Base-by-base conservation (phyloP, 2,113 vertebrate genomes). In the Sylvicapra grimmia region DNA sequence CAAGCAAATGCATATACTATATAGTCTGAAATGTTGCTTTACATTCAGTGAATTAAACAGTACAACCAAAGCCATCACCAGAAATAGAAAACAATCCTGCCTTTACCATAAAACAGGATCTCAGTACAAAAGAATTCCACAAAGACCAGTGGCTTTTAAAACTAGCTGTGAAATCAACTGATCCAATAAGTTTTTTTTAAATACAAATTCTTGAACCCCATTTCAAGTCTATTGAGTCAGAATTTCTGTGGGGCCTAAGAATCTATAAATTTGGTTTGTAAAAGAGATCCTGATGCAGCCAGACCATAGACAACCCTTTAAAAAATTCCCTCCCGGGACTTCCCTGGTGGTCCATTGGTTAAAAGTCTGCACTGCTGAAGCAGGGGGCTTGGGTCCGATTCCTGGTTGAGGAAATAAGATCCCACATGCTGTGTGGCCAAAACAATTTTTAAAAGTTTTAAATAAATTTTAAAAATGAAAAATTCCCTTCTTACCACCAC, bases 61-160 rank as follows among this genome's bases (percentile, higher is more conserved):
- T 79, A 93, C 15, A 93, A 53, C 7, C 11, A 94, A 96, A 86
- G 27, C 33, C 80, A 89, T 51, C 53, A 95, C 15, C 31, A 97
- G 80, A 96, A 96, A 97, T 1, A 93, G 54, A 96, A 93, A 96
- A 83, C 40, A 97, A 86, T 31, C 33, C 59, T 89, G 49, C 36
- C 21, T 89, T 93, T 85, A 94, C 65, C 36, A 94, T 44, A 93
- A 93, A 47, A 54, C 2, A 89, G 36, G 33, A 82, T 40, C 53
- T 75, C 75, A 80, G 31, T 84, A 93, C 27, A 94, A 88, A 90
- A 77, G 36, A 89, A 75, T 8, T 88, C 53, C 79, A 54, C 65
- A 10, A 89, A 95, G 58, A 86, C 29, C 33, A 77, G 33, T 15
- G 49, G 80, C 33, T 93, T 97, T 97, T 88, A 92, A 94, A 92